Conservation (phyloP, 2,797 vertebrate genomes). For the Odontamblyopus lacepedii region DNA sequence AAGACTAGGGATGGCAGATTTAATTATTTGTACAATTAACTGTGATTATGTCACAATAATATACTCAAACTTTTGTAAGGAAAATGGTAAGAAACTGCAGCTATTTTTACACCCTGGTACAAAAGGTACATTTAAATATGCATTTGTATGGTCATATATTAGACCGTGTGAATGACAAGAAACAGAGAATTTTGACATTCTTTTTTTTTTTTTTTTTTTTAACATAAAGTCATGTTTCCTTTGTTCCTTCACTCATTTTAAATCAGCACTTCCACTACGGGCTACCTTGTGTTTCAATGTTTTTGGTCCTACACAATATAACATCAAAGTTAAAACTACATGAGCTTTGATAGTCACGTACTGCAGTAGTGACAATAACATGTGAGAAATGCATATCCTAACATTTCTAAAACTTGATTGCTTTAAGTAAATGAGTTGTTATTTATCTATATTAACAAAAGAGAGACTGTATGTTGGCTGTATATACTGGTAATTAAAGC, state of each 20-base stretch:
- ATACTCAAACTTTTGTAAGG: neutral
- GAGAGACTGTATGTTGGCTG: neutral
- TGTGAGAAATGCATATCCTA: too few relatives aligned
- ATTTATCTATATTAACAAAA: neutral
- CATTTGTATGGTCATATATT: too few relatives aligned
- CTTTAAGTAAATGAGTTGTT: too few relatives aligned
- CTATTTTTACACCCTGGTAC: neutral
- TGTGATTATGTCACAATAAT: neutral
- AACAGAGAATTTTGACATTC: too few relatives aligned
- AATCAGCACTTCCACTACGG: neutral
- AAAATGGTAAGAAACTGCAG: neutral
- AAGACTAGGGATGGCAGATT: neutral
- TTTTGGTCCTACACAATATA: neutral
- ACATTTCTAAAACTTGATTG: too few relatives aligned
- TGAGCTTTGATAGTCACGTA: too few relatives aligned
- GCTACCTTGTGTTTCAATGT: neutral
- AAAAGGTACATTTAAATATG: neutral
- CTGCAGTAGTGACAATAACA: too few relatives aligned
- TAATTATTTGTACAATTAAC: neutral
- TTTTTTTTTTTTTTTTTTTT: too few relatives aligned
- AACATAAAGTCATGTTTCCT: too few relatives aligned
- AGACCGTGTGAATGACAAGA: too few relatives aligned
- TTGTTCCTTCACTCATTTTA: neutral
- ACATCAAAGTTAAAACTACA: neutral
- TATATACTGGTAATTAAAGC: neutral